Conservation (phyloP, 2,888 invertebrate genomes). For the Machimus atricapillus region DNA sequence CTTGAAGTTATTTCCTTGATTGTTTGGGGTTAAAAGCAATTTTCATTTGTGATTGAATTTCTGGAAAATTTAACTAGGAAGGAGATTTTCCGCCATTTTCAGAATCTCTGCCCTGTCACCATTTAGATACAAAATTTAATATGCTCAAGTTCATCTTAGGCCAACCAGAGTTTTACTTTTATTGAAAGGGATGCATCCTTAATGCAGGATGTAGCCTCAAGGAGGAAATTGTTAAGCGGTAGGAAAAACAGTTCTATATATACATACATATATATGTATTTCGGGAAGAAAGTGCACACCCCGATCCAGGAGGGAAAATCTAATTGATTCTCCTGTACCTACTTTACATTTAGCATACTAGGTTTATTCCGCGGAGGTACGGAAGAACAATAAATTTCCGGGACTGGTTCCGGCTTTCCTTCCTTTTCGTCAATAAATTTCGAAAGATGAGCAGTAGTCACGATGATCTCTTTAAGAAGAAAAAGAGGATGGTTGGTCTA, state of each 20-base stretch:
- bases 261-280: no score
- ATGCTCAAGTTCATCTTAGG: neutral
- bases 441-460: no score
- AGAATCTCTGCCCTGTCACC: neutral
- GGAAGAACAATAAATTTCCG: neutral
- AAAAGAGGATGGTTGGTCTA: no score
- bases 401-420: neutral
- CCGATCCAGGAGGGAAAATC: neutral
- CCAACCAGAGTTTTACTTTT: constrained; percentile 1
- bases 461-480: no score
- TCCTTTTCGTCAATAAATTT: no score
- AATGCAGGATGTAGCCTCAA: neutral
- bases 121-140: constrained; percentile 4
- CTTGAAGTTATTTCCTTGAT: neutral
- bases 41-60: neutral
- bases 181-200: neutral
- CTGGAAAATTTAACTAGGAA: neutral
- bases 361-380: neutral
- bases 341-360: neutral
- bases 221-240: neutral
- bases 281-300: neutral
- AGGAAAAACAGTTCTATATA: neutral
- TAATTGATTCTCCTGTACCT: neutral
- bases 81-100: neutral
- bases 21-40: neutral